These are phyloP conservation scores for Knipowitschia caucasica DNA, from an alignment of 2,797 vertebrate species.

Conservation along the genomic window DNA sequence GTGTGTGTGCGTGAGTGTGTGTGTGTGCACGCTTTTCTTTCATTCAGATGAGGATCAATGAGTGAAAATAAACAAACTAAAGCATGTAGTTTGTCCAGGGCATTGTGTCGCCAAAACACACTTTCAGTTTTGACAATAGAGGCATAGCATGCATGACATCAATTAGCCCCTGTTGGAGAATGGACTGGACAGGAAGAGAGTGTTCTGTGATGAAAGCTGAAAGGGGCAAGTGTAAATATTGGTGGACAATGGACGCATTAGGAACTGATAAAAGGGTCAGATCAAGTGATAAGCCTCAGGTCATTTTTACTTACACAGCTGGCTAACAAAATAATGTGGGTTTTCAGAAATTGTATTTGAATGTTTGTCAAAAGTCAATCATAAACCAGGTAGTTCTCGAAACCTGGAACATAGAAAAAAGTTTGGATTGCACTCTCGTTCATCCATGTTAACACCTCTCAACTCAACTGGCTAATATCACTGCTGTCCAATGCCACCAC, in stretches of 20 bases:
- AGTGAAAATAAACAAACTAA: slow-evolving; percentile 3
- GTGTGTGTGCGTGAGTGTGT: slow-evolving; percentile 30
- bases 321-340: background rate
- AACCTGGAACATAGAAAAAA: background rate
- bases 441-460: too few relatives aligned
- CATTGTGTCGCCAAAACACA: background rate
- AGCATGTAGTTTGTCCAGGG: slow-evolving; percentile 3
- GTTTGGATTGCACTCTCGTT: too few relatives aligned
- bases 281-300: background rate
- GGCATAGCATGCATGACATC: background rate
- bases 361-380: background rate
- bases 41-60: slow-evolving; percentile 9
- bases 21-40: slow-evolving; percentile 39
- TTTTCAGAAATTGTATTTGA: background rate
- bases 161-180: background rate
- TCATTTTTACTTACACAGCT: background rate
- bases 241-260: background rate
- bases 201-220: slow-evolving; percentile 2
- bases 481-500: too few relatives aligned
- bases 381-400: background rate
- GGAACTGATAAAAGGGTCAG: background rate
- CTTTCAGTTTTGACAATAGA: slow-evolving; percentile 1
- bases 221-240: background rate
- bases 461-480: too few relatives aligned
- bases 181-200: background rate